phyloP scores from a whole-genome alignment of 2,797 vertebrate species.

The Acomys russatus region DNA sequence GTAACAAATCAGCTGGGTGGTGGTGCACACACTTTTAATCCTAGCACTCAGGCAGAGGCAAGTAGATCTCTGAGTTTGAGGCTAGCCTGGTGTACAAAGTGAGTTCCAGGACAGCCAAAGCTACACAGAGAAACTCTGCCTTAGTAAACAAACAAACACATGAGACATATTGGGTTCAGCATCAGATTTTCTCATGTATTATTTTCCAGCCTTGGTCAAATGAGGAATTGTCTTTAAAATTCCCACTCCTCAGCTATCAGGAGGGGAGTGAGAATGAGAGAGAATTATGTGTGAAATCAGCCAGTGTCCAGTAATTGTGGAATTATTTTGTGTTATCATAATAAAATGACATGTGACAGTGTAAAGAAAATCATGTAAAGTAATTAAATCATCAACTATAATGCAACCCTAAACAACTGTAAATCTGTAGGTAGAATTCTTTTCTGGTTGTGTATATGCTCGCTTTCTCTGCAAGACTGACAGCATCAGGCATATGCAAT shows the following conservation, averaged over 20 bases:
- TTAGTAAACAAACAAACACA: not conserved
- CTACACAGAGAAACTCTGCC: not conserved
- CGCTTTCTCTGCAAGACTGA: not conserved
- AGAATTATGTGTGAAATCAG: not conserved
- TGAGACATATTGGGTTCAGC: not conserved
- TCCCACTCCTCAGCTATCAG: not conserved
- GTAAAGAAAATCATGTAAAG: not conserved
- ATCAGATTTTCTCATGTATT: not conserved
- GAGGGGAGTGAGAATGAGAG: not conserved
- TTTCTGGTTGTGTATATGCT: not conserved
- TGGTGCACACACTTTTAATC: not conserved
- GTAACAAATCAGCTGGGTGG: not conserved
- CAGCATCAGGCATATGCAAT: not conserved
- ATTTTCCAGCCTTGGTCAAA: not conserved
- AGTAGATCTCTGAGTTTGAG: not conserved
- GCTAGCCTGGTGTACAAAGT: not conserved
- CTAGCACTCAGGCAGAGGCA: not conserved
- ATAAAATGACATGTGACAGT: not conserved
- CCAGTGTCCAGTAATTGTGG: not conserved
- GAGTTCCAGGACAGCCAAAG: not conserved
- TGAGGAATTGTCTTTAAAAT: not conserved
- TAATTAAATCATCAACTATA: not conserved
- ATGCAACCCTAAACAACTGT: not conserved
- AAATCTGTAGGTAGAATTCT: not conserved
- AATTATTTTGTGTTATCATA: not conserved